phyloP scores from a whole-genome alignment of 2,797 vertebrate genomes.

The Melanotaenia nigrans region DNA sequence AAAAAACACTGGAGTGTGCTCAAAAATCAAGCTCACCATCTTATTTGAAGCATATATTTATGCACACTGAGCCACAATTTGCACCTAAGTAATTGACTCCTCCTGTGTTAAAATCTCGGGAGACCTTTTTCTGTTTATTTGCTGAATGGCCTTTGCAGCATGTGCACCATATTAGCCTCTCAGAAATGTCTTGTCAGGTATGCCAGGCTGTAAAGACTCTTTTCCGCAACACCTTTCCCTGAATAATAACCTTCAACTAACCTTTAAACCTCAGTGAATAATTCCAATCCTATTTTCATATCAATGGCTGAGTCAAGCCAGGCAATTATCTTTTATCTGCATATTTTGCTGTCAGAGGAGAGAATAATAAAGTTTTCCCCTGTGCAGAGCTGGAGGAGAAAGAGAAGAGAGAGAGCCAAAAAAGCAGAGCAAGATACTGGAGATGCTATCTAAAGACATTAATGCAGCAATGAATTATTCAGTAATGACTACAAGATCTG shows the following conservation, averaged over 20 bases:
- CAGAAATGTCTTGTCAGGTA: slow-evolving; percentile 87
- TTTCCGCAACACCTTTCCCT: slow-evolving; percentile 71
- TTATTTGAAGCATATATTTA: slow-evolving; percentile 78
- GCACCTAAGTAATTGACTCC: slow-evolving; percentile 93
- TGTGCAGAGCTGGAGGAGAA: slow-evolving; percentile 81
- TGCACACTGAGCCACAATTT: slow-evolving; percentile 83
- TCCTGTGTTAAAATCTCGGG: slow-evolving; percentile 88
- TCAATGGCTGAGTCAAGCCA: slow-evolving; percentile 95
- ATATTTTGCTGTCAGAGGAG: slow-evolving; percentile 91
- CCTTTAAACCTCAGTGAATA: slow-evolving; percentile 95
- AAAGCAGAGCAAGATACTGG: slow-evolving; percentile 67
- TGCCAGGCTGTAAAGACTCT: slow-evolving; percentile 76
- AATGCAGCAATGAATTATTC: slow-evolving; percentile 95
- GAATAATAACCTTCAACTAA: slow-evolving; percentile 97
- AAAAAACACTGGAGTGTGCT: slow-evolving; percentile 51
- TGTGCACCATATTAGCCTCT: slow-evolving; percentile 89
- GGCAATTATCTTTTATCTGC: slow-evolving; percentile 98
- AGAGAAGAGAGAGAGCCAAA: slow-evolving; percentile 60
- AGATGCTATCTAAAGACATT: slow-evolving; percentile 92
- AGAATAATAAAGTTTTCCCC: slow-evolving; percentile 95
- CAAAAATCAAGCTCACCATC: slow-evolving; percentile 68
- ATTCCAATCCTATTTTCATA: slow-evolving; percentile 98
- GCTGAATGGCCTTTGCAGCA: slow-evolving; percentile 82
- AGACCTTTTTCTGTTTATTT: slow-evolving; percentile 85
- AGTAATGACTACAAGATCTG: slow-evolving; percentile 93